Evolutionary conservation across 2,113 vertebrate genomes (phyloP).

Genomic region (Nycticryphes semicollaris): DNA sequence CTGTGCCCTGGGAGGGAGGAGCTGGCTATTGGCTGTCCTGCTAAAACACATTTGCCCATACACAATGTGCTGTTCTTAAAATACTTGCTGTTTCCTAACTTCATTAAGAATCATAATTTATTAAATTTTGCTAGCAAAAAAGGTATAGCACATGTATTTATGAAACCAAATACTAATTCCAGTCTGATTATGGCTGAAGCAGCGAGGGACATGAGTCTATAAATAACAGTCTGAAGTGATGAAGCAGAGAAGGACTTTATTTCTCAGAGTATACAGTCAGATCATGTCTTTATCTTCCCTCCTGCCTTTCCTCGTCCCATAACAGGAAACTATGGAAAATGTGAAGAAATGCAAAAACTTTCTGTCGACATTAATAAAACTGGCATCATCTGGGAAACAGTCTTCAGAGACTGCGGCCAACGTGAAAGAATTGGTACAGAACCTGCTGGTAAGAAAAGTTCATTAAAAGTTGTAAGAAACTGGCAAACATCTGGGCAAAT

Average conservation of each 20-base stretch:
- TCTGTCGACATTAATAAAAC: slow-evolving; percentile 95
- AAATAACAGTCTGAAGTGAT: neutral
- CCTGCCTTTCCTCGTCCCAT: rapidly evolving
- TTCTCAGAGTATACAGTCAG: neutral
- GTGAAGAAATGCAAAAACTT: slow-evolving; percentile 99
- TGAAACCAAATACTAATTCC: neutral
- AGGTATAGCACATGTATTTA: neutral
- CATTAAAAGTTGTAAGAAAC: neutral
- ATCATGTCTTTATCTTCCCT: neutral
- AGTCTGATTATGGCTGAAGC: neutral
- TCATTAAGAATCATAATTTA: neutral
- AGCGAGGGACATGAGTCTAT: rapidly evolving
- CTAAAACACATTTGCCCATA: neutral
- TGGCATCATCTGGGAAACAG: slow-evolving; percentile 94
- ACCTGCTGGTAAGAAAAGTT: slow-evolving; percentile 88
- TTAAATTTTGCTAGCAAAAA: neutral
- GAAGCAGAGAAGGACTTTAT: neutral
- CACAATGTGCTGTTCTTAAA: neutral
- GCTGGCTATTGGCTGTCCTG: neutral
- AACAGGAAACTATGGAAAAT: slow-evolving; percentile 96
- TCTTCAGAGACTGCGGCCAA: slow-evolving; percentile 91
- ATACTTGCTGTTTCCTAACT: neutral
- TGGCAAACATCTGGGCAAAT: neutral
- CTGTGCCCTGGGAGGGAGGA: neutral
- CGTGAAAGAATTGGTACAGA: slow-evolving; percentile 93